A percentile compares a stretch with the other conserved stretches of the same genome.
Conservation (phyloP, 2,113 vertebrate species). For the Megalops atlanticus region DNA sequence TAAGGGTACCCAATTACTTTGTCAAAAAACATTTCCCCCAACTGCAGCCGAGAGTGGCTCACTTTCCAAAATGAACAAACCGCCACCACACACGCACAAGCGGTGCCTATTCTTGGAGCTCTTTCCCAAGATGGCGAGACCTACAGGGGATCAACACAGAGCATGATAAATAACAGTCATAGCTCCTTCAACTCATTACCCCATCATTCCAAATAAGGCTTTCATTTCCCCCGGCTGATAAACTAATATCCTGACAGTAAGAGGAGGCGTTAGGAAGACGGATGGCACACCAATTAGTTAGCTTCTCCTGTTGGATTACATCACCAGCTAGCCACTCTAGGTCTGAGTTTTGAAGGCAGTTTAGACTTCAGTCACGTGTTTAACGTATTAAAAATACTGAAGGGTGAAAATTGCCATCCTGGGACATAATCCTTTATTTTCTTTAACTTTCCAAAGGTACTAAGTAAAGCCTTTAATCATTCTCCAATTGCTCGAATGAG, state of each 20-base stretch:
- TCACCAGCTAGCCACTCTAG: neutral
- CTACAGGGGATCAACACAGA: constrained; percentile 35
- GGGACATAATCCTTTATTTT: neutral
- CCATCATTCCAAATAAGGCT: constrained; percentile 62
- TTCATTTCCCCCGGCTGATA: constrained; percentile 49
- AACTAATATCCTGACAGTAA: constrained; percentile 22
- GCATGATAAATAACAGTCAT: constrained; percentile 63
- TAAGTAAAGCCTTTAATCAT: no score
- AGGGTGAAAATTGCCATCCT: neutral
- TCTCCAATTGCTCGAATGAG: neutral
- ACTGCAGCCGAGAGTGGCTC: neutral
- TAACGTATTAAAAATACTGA: constrained; percentile 14
- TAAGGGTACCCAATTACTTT: constrained; percentile 66
- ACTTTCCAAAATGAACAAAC: neutral
- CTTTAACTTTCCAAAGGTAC: neutral
- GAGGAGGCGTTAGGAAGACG: constrained; percentile 27
- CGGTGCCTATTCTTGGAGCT: neutral
- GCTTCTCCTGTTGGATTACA: constrained; percentile 11
- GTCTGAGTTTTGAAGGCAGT: neutral
- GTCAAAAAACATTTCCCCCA: constrained; percentile 58
- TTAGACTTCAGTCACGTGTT: constrained; percentile 5
- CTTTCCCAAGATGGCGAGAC: constrained; percentile 30
- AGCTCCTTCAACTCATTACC: constrained; percentile 58
- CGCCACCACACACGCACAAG: constrained; percentile 23
- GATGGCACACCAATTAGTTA: constrained; percentile 41